Evolutionary conservation across 2,797 vertebrate species (phyloP), one percentile per base, ranked within the genome.

Genomic region (Babyrousa celebensis): DNA sequence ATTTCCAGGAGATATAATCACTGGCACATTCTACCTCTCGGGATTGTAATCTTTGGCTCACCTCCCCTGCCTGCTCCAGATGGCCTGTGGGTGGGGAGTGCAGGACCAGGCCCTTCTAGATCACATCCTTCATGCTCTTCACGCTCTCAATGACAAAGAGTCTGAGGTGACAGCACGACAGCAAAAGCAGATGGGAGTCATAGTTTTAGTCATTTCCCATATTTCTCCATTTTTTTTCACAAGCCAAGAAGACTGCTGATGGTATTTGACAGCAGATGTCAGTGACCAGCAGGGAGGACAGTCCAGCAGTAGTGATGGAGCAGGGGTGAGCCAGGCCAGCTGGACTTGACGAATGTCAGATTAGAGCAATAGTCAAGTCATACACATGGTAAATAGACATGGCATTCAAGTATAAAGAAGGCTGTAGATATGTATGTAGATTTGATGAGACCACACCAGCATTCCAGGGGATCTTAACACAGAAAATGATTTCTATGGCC

Each of bases 101-200:
- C 9, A 68, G 88, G 74, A 70, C 32, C n/a, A 52, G 84, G 36
- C 40, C 71, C 85, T 52, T 16, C 48, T 89, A 29, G 70, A 74
- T 78, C 78, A 70, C 86, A 96, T 85, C 60, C n/a, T 36, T 16
- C 58, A 63, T 7, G 83, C 52, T 85, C 56, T 43, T 96, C 93
- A 97, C n/a, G 1, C 80, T 95, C 96, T 96, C 84, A 27, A 95
- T 93, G 74, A 83, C 88, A 84, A 97, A 94, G 67, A n/a, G 71
- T 75, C 85, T 89, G 54, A 85, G 63, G 90, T 72, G 78, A 97
- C 80, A 67, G 29, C 58, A 68, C 94, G 83, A 95, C 95, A 95
- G 91, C 56, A 94, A 96, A 97, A 91, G 58, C 96, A 97, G 96
- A 96, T 97, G 96, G 93, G 70, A 97, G 87, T 90, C 89, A 92